These are phyloP conservation scores for Drosophila oshimai DNA, from an alignment of 1,140 invertebrate genomes.

Conservation along the genomic window DNA sequence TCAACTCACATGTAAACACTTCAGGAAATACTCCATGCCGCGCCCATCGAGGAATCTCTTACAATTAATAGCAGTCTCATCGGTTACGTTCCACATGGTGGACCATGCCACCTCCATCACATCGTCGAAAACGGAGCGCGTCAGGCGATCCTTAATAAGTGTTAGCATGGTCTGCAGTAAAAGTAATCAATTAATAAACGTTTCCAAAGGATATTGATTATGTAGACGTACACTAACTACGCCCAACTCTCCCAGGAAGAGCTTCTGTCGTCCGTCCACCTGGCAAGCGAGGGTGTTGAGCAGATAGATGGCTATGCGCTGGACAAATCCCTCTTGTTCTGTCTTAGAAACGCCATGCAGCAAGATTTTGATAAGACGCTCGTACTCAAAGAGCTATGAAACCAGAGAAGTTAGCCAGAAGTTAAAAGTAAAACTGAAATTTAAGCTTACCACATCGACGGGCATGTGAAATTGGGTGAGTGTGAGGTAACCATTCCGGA, in stretches of 20 bases:
- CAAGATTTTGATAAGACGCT: conserved; percentile 92
- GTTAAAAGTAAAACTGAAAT: neutral
- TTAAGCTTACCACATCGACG: conserved; percentile 91
- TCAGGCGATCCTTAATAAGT: conserved; percentile 90
- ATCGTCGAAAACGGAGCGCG: conserved; percentile 92
- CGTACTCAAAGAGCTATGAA: conserved; percentile 94
- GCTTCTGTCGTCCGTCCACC: conserved; percentile 96
- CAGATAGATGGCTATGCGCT: conserved; percentile 96
- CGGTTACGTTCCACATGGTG: conserved; percentile 99
- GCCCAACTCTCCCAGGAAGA: conserved; percentile 93
- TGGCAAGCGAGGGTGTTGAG: conserved; percentile 98
- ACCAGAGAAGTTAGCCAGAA: neutral
- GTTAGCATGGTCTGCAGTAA: conserved; percentile 91
- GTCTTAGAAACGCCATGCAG: conserved; percentile 91
- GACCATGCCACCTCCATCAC: conserved; percentile 99
- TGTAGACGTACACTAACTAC: conserved; percentile 89
- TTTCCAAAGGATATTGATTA: neutral
- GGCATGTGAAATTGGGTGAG: conserved; percentile 98
- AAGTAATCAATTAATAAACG: neutral
- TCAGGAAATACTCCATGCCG: conserved; percentile 94
- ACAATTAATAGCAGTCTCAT: conserved; percentile 97
- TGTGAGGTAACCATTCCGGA: conserved; percentile 97
- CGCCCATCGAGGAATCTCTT: conserved; percentile 92
- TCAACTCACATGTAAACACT: conserved; percentile 89
- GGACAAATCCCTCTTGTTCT: conserved; percentile 94